Base-by-base conservation (phyloP, 2,888 invertebrate species). In the Apomyelois bistriatella region DNA sequence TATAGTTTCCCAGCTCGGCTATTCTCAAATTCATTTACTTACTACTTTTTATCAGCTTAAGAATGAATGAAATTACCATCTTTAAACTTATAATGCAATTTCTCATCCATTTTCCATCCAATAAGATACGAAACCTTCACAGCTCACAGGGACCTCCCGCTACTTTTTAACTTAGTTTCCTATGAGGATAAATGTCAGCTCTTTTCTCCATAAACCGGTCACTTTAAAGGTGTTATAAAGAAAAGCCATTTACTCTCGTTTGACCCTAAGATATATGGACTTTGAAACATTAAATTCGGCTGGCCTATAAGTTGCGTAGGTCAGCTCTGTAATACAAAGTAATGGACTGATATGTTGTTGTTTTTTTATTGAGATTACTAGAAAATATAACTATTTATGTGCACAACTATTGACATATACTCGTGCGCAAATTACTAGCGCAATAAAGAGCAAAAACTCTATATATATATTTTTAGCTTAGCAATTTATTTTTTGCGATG, bases 151-250 rank as follows among this genome's bases (percentile, higher is more conserved):
- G 30, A 37, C 16, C 17, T 17, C 17, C 9, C 12, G 12, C 28
- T 15, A 52, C 48, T 40, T 53, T 58, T 53, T 46, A 53, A 55
- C 56, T 52, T 60, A 58, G 59, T 58, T 67, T 68, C 66, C 69
- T 69, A 83, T 77, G 66, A 76, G 77, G 74, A 85, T 82, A 70
- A 79, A 84, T 79, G 76, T 74, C 74, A 71, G 70, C 76, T 78
- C 69, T 72, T 74, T 72, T 68, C 68, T 66, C 80, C 76, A 81
- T 83, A 78, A 85, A 83, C 76, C 72, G 74, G 69, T 78, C 79
- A 81, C 78, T 84, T 74, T 72, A 68, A 64, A 72, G 66, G 68
- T 70, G 68, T 63, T 75, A 71, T 73, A 78, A 72, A 66, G 61
- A 60, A 72, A 61, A 55, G 66, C 66, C 77, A 73, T 82, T 77